These are phyloP conservation scores for Hipposideros armiger DNA, from an alignment of 2,113 vertebrate genomes.

Conservation along the genomic window DNA sequence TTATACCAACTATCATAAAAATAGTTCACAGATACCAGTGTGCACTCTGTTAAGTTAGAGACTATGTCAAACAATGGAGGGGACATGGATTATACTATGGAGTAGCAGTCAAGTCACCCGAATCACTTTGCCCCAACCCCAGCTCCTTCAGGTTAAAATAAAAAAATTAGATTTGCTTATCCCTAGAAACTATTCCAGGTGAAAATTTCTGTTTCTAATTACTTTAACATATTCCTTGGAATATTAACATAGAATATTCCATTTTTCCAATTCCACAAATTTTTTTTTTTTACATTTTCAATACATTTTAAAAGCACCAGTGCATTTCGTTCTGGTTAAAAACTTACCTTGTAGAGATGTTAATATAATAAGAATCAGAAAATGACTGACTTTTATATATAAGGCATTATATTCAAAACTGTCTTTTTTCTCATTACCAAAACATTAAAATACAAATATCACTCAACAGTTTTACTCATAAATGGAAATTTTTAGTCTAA, in stretches of 20 bases:
- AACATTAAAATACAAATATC: slow-evolving; percentile 32
- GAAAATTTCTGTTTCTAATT: not conserved
- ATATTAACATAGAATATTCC: not conserved
- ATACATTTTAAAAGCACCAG: not conserved
- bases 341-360: not conserved
- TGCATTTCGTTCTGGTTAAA: slow-evolving; percentile 2
- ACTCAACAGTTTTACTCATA: slow-evolving; percentile 7
- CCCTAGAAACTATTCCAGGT: not conserved
- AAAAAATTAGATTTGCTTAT: not conserved
- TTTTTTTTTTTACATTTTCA: slow-evolving; percentile 23
- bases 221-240: not conserved
- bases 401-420: not conserved
- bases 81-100: not conserved
- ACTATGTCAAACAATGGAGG: not conserved
- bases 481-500: not conserved
- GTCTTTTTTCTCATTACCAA: not conserved
- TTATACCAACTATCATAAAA: not conserved
- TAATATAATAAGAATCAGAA: slow-evolving; percentile 49
- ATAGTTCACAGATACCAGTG: not conserved
- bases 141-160: slow-evolving; percentile 27
- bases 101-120: not conserved
- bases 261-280: not conserved
- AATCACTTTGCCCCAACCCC: not conserved
- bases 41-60: not conserved
- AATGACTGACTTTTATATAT: not conserved